These are phyloP conservation scores for Meta bourneti DNA, from an alignment of 2,888 invertebrate species.

Conservation along the genomic window DNA sequence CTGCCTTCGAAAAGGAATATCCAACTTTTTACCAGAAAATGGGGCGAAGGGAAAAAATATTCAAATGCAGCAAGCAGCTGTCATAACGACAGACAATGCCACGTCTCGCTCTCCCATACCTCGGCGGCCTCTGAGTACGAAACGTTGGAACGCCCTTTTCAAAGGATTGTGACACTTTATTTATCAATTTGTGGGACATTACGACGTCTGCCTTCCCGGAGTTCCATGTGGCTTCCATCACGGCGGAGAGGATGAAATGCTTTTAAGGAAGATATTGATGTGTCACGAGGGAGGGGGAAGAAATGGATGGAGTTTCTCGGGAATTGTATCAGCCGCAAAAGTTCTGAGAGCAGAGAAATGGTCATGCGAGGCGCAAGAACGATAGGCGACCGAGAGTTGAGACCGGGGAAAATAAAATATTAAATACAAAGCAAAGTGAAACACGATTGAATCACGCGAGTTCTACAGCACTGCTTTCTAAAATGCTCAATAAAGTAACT, in stretches of 20 bases:
- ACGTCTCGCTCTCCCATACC: constrained; percentile 3
- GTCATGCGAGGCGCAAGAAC: neutral
- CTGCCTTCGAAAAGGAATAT: constrained; percentile 42
- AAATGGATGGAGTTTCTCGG: neutral
- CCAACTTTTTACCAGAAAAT: constrained; percentile 16
- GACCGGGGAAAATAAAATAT: neutral
- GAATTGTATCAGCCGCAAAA: neutral
- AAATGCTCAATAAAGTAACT: too few relatives aligned
- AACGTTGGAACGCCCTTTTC: constrained; percentile 44
- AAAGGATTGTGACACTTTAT: constrained; percentile 63
- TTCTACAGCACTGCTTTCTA: too few relatives aligned
- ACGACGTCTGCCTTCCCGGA: constrained; percentile 4
- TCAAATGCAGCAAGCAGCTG: constrained; percentile 41
- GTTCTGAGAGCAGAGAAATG: too few relatives aligned
- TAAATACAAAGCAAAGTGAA: neutral
- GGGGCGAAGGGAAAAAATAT: neutral
- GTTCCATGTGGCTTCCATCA: neutral
- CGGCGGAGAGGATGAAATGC: constrained; percentile 4
- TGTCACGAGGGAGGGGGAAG: neutral
- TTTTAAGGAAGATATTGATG: constrained; percentile 28
- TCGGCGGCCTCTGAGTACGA: neutral
- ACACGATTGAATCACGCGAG: too few relatives aligned
- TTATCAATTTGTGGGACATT: constrained; percentile 45
- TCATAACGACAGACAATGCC: constrained; percentile 30
- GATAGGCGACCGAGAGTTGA: neutral